phyloP scores from a whole-genome alignment of 2,888 invertebrate species.

The Oxycera nigricornis region DNA sequence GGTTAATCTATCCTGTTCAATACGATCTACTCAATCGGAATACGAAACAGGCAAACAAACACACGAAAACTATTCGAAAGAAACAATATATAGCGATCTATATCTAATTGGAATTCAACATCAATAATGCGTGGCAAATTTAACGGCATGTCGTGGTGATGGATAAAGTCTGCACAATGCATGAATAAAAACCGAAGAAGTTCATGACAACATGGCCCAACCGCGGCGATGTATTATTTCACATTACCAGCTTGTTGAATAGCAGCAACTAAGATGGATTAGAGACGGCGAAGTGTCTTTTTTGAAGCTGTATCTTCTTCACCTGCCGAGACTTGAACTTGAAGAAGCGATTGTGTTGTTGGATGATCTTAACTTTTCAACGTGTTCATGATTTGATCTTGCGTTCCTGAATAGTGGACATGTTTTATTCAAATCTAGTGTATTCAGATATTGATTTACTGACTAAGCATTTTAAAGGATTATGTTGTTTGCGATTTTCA shows the following conservation, averaged over 20 bases:
- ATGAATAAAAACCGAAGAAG: not conserved
- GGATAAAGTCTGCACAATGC: not conserved
- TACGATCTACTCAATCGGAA: not conserved
- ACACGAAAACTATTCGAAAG: not conserved
- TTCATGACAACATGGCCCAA: not conserved
- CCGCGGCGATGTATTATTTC: too few relatives aligned
- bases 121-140: not conserved
- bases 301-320: not conserved
- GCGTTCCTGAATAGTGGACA: too few relatives aligned
- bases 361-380: too few relatives aligned
- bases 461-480: too few relatives aligned
- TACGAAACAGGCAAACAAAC: not conserved
- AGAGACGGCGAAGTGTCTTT: too few relatives aligned
- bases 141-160: not conserved
- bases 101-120: not conserved
- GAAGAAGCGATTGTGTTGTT: too few relatives aligned
- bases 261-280: too few relatives aligned
- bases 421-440: too few relatives aligned
- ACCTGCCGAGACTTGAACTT: not conserved
- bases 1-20: not conserved
- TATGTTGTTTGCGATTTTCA: too few relatives aligned
- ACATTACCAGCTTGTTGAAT: too few relatives aligned
- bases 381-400: too few relatives aligned
- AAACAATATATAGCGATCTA: not conserved
- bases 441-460: too few relatives aligned